phyloP scores from a whole-genome alignment of 2,888 invertebrate species.

The Andricus quercusramuli region DNA sequence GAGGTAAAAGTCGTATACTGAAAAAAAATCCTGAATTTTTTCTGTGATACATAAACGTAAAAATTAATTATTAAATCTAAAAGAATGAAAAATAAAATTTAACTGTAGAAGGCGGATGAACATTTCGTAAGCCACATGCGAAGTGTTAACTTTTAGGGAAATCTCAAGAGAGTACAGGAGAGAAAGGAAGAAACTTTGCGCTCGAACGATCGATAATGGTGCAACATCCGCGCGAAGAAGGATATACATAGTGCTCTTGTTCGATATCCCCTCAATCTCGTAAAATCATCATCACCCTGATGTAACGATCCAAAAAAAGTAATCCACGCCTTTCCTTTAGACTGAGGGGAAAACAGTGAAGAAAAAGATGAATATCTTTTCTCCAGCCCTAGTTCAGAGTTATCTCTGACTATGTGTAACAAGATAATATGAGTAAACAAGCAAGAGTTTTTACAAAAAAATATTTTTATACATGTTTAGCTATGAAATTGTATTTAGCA shows the following conservation, averaged over 20 bases:
- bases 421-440: too few species aligned
- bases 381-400: not conserved
- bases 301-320: not conserved
- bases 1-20: too few species aligned
- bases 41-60: too few species aligned
- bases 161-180: constrained; percentile 43
- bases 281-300: constrained; percentile 47
- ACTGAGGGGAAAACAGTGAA: not conserved
- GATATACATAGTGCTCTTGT: constrained; percentile 19
- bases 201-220: constrained; percentile 64
- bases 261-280: constrained; percentile 38
- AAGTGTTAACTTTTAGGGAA: constrained; percentile 5
- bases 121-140: constrained; percentile 40
- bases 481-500: too few species aligned
- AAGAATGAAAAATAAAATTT: too few species aligned
- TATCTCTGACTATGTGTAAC: too few species aligned
- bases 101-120: not conserved
- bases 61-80: too few species aligned
- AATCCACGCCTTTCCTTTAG: not conserved
- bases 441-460: too few species aligned
- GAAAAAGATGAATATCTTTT: not conserved
- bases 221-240: constrained; percentile 61
- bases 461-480: too few species aligned
- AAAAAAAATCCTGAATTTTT: too few species aligned
- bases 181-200: constrained; percentile 52